Percentiles rank a stretch among this genome's conserved stretches.
Evolutionary conservation across 2,888 invertebrate species (phyloP).

Genomic region (Sacculina carcini): DNA sequence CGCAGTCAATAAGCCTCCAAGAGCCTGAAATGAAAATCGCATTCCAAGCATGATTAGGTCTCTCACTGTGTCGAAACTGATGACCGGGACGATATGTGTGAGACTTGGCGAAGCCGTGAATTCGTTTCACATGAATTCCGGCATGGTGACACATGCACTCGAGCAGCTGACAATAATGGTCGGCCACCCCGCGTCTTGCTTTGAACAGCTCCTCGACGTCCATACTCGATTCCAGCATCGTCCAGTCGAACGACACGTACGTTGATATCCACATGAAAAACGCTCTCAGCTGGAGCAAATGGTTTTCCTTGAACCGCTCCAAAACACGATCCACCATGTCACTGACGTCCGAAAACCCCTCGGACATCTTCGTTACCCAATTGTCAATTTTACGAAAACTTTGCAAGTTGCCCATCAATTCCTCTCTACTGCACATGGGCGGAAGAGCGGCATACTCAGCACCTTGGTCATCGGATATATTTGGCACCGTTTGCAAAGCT

Average conservation of each 20-base stretch:
- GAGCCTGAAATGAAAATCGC: conserved; percentile 17
- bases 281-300: conserved; percentile 16
- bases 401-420: conserved; percentile 13
- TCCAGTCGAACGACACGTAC: conserved; percentile 17
- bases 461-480: too few relatives aligned
- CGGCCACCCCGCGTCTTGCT: conserved; percentile 16
- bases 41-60: conserved; percentile 17
- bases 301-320: conserved; percentile 8
- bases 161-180: conserved; percentile 17
- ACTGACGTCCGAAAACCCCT: conserved; percentile 2
- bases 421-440: conserved; percentile 16
- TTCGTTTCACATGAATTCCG: conserved; percentile 16
- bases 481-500: too few relatives aligned
- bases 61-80: conserved; percentile 16
- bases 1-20: conserved; percentile 18
- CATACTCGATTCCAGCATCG: conserved; percentile 15
- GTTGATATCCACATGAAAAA: conserved; percentile 17
- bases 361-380: conserved; percentile 8
- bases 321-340: conserved; percentile 8
- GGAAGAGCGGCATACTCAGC: conserved; percentile 17
- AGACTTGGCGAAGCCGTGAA: conserved; percentile 18
- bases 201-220: conserved; percentile 15
- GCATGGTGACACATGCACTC: conserved; percentile 16
- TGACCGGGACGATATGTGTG: conserved; percentile 16
- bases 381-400: conserved; percentile 10